A percentile compares a stretch with the other conserved stretches of the same genome.
phyloP scores from a whole-genome alignment of 2,888 invertebrate genomes.

The Habrosyne pyritoides region DNA sequence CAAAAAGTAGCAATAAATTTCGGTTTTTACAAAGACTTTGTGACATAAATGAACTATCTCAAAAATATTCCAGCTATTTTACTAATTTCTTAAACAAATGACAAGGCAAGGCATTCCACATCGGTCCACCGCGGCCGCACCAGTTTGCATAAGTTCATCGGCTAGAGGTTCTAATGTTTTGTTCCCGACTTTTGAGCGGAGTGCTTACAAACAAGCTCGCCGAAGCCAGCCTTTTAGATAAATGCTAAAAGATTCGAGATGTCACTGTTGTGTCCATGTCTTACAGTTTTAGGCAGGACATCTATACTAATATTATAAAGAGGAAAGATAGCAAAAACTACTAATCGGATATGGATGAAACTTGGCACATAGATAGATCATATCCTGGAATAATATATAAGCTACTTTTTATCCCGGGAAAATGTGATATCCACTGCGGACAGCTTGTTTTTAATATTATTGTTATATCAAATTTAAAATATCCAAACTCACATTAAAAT shows the following conservation, averaged over 20 bases:
- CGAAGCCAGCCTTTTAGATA: conserved; percentile 55
- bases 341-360: too few species aligned
- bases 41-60: background rate
- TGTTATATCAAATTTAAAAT: too few species aligned
- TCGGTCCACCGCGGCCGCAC: background rate
- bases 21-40: background rate
- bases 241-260: conserved; percentile 51
- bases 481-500: too few species aligned
- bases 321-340: too few species aligned
- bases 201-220: conserved; percentile 55
- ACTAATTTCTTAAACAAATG: conserved; percentile 1
- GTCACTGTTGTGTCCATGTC: conserved; percentile 38
- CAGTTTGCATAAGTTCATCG: conserved; percentile 9
- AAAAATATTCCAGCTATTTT: background rate
- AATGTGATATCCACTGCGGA: too few species aligned
- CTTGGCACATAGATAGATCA: too few species aligned
- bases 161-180: conserved; percentile 52
- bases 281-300: background rate
- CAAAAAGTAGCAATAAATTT: too few species aligned
- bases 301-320: too few species aligned
- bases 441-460: too few species aligned
- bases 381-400: too few species aligned
- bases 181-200: conserved; percentile 45
- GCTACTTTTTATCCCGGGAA: too few species aligned
- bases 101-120: conserved; percentile 1